Conservation (phyloP, 2,113 vertebrate species). For the Crocuta crocuta region DNA sequence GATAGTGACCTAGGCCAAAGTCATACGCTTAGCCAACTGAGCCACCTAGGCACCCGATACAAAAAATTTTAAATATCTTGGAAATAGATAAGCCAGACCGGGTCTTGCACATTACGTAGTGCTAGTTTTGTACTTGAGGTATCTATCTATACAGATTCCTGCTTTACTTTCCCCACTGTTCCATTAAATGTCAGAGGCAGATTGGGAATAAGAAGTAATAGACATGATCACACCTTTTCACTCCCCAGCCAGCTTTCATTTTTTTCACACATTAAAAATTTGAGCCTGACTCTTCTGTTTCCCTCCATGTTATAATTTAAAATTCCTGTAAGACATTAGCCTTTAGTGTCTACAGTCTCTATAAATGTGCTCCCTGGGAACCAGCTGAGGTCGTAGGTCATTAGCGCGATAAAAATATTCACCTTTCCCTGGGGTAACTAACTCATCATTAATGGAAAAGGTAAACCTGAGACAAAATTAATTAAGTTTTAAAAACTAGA, state of each 20-base stretch:
- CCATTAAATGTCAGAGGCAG: background rate
- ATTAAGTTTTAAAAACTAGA: background rate
- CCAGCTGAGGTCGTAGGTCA: background rate
- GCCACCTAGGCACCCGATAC: background rate
- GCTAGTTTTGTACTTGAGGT: background rate
- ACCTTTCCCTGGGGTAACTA: background rate
- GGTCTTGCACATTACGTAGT: background rate
- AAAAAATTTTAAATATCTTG: background rate
- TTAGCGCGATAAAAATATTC: constrained; percentile 11
- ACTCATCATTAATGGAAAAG: background rate
- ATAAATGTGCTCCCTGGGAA: background rate
- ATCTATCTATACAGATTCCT: background rate
- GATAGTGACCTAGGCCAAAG: too few relatives aligned
- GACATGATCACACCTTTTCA: background rate
- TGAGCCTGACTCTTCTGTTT: constrained; percentile 37
- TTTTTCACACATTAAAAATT: constrained; percentile 40
- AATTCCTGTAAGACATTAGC: background rate
- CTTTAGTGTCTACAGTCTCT: background rate
- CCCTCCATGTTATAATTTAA: background rate
- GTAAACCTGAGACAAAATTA: constrained; percentile 2
- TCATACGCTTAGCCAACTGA: too few relatives aligned
- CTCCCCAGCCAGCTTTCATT: background rate
- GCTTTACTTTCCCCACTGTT: background rate
- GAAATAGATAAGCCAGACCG: background rate
- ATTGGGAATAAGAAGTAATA: background rate